phyloP scores from a whole-genome alignment of 2,888 invertebrate genomes.

The Euzetes globulus region DNA sequence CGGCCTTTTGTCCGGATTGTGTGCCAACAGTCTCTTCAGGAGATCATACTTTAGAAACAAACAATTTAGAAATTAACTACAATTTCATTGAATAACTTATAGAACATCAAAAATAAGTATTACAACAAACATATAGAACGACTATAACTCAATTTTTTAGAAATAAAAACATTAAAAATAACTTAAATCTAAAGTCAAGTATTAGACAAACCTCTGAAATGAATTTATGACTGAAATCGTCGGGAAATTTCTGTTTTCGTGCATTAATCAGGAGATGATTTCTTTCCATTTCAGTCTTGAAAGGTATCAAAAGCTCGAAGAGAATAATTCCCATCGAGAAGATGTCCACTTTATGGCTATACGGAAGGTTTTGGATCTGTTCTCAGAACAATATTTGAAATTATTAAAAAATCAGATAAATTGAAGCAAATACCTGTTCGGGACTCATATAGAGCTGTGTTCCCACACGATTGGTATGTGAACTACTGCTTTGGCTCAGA shows the following conservation, averaged over 20 bases:
- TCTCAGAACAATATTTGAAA: constrained; percentile 31
- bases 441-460: constrained; percentile 98
- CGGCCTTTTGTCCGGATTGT: constrained; percentile 63
- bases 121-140: too few species aligned
- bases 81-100: too few species aligned
- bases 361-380: constrained; percentile 45
- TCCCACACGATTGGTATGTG: constrained; percentile 61
- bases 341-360: constrained; percentile 62
- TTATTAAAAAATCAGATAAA: background rate
- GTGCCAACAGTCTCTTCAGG: constrained; percentile 67
- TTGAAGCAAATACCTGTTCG: constrained; percentile 60
- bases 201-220: constrained; percentile 62
- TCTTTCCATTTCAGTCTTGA: constrained; percentile 84
- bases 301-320: constrained; percentile 82
- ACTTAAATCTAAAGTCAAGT: background rate
- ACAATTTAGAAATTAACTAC: too few species aligned
- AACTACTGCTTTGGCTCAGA: background rate
- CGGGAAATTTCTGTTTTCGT: constrained; percentile 62
- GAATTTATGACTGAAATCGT: constrained; percentile 58
- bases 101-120: too few species aligned
- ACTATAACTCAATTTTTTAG: background rate
- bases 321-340: constrained; percentile 88
- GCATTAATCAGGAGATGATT: constrained; percentile 57
- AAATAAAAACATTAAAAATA: too few species aligned
- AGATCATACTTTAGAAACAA: constrained; percentile 58